These are phyloP conservation scores for Chalcosyrphus nemorum DNA, from an alignment of 2,888 invertebrate genomes.

Conservation along the genomic window DNA sequence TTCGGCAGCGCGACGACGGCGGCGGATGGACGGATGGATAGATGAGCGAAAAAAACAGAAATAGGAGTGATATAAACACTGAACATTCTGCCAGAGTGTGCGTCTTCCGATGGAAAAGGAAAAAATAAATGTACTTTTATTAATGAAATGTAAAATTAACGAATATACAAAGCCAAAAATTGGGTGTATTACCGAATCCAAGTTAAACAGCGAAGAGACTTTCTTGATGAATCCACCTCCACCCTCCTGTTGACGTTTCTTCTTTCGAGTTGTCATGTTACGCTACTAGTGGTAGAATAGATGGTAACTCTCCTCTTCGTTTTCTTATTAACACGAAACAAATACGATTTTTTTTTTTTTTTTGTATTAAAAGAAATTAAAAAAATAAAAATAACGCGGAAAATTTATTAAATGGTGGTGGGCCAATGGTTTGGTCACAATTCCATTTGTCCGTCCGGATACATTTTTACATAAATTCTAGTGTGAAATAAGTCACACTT, in stretches of 20 bases:
- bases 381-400: slow-evolving; percentile 2
- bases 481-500: slow-evolving; percentile 47
- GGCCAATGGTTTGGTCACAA: slow-evolving; percentile 29
- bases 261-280: slow-evolving; percentile 86
- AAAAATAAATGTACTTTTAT: slow-evolving; percentile 5
- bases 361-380: not conserved
- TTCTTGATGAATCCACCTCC: slow-evolving; percentile 90
- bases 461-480: slow-evolving; percentile 38
- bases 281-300: not conserved
- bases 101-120: not conserved
- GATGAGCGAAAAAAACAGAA: slow-evolving; percentile 60
- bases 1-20: not conserved
- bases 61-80: slow-evolving; percentile 64
- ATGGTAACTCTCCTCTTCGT: not conserved
- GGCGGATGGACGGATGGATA: slow-evolving; percentile 6
- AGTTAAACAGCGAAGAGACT: slow-evolving; percentile 93
- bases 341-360: not conserved
- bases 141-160: slow-evolving; percentile 31
- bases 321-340: slow-evolving; percentile 2
- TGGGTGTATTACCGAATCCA: slow-evolving; percentile 87
- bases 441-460: slow-evolving; percentile 22
- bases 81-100: slow-evolving; percentile 18
- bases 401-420: slow-evolving; percentile 31
- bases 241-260: slow-evolving; percentile 86
- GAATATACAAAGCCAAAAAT: slow-evolving; percentile 54